These are phyloP conservation scores for Zapus hudsonius DNA, from an alignment of 2,113 vertebrate genomes.

Conservation along the genomic window DNA sequence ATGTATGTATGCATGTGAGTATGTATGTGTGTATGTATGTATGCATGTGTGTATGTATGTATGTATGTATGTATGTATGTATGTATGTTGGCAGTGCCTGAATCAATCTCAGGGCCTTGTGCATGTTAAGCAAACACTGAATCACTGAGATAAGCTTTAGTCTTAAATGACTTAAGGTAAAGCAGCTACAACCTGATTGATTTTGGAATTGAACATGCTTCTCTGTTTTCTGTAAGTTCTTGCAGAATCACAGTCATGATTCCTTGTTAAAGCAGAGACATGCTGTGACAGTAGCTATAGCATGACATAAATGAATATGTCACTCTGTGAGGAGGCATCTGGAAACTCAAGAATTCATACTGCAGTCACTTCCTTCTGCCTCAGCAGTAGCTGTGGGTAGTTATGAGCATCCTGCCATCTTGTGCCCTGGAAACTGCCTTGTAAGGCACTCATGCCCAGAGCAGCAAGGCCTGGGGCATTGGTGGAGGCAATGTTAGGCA, in stretches of 20 bases:
- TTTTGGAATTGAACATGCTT: background rate
- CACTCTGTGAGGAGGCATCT: background rate
- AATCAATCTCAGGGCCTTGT: background rate
- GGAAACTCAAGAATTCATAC: background rate
- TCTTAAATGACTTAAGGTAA: background rate
- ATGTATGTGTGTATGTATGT: no score
- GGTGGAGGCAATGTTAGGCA: background rate
- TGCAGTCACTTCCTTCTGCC: background rate
- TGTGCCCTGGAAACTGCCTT: background rate
- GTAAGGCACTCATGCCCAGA: background rate
- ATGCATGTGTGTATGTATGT: no score
- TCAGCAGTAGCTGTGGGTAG: background rate
- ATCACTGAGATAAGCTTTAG: background rate
- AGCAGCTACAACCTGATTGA: background rate
- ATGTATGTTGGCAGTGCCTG: background rate
- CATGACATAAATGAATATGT: background rate
- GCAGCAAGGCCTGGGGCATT: no score
- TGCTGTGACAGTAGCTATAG: background rate
- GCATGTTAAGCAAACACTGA: background rate
- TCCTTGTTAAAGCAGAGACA: background rate
- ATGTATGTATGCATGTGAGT: no score
- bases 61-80: no score
- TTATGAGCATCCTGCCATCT: background rate
- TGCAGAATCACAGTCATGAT: background rate
- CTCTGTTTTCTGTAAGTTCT: background rate